Evolutionary conservation across 2,113 vertebrate species (phyloP), one percentile per base, ranked within the genome.

Genomic region (Electrona antarctica): DNA sequence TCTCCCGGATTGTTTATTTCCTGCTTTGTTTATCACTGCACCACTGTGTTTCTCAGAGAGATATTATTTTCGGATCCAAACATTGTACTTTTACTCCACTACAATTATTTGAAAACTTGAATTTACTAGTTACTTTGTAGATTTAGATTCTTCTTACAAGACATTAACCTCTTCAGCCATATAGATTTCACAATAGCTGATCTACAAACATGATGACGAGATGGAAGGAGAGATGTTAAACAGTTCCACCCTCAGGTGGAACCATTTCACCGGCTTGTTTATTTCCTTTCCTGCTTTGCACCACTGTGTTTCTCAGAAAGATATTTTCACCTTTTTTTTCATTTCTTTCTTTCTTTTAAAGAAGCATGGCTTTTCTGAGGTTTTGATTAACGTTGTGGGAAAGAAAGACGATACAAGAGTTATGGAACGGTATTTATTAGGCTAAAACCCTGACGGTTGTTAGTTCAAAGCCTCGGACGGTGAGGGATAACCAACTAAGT

Each of bases 171-270:
- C 21, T 2, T 21, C 21, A 21, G 21, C 21, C 21, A 21, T 21
- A 21, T 21, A 21, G 1, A 21, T 21, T 21, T 21, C 21, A 21
- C 21, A 21, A 21, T 21, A 21, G 21, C 21, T 21, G 21, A 21
- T 21, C 21, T 21, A 21, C 21, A 88, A 90, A 87, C 85, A 86
- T 63, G 46, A 56, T 52, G n/a, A 57, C 78, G 21, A 60, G 55
- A 4, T 41, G 33, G 33, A 41, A 2, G 5, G 33, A 41, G 33
- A 41, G 33, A 41, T 60, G 56, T 28, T 51, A 65, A 67, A 60
- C 15, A 50, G 66, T 14, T 21, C 8, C 33, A 62, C 58, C 61
- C 7, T 74, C 68, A 84, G 79, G 77, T 64, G 33, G 67, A 41
- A 21, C 52, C 52, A 12, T 55, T 55, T 49, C 1, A 63, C 33